These are phyloP conservation scores for Cydia pomonella DNA, from an alignment of 1,140 invertebrate species.

Conservation along the genomic window DNA sequence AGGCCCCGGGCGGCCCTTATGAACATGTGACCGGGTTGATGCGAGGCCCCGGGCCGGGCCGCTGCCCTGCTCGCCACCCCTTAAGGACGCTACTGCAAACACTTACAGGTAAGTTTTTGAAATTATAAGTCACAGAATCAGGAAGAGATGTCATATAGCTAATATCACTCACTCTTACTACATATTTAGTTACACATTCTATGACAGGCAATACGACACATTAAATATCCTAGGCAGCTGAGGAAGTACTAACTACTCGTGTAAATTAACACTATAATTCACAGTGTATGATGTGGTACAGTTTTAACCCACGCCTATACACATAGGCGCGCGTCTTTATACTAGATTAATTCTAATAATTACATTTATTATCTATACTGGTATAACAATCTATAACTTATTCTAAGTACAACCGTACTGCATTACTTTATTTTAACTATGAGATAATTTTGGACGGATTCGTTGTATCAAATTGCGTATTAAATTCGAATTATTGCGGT, in stretches of 20 bases:
- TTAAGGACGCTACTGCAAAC: too few species aligned
- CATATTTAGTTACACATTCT: neutral
- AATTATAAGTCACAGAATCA: neutral
- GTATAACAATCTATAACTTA: conserved; percentile 7
- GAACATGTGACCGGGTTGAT: too few species aligned
- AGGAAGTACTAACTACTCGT: conserved; percentile 13
- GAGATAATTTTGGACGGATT: conserved; percentile 52
- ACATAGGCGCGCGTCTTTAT: neutral
- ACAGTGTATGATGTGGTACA: conserved; percentile 32
- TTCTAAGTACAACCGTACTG: conserved; percentile 27
- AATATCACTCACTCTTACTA: conserved; percentile 16
- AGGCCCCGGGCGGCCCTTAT: too few species aligned
- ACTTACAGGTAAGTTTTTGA: too few species aligned
- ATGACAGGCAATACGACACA: conserved; percentile 16
- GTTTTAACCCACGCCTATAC: neutral
- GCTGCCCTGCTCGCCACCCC: too few species aligned
- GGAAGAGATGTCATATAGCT: conserved; percentile 5
- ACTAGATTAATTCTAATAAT: conserved; percentile 30
- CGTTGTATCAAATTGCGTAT: conserved; percentile 54
- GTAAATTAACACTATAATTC: conserved; percentile 23
- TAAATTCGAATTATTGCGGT: conserved; percentile 36
- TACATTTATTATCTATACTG: conserved; percentile 26
- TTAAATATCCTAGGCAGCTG: neutral
- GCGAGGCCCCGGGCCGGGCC: too few species aligned
- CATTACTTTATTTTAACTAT: conserved; percentile 32